Evolutionary conservation across 2,888 invertebrate genomes (phyloP).

Genomic region (Cryptus armator): DNA sequence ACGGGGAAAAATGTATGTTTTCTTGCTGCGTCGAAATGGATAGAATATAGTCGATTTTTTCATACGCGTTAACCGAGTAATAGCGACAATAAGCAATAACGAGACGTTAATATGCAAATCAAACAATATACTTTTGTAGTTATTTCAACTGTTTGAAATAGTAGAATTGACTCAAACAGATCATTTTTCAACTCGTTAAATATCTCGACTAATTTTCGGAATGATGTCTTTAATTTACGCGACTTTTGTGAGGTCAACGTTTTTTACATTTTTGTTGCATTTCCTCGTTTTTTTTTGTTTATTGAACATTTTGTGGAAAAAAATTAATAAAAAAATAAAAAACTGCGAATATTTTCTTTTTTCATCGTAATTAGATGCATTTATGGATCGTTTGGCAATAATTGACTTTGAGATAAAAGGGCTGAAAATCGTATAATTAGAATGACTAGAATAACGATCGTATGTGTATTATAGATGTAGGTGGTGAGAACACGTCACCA

Average conservation of each 20-base stretch:
- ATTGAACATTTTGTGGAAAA: no score
- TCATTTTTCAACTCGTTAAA: no score
- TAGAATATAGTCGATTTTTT: not conserved
- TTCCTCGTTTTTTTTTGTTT: no score
- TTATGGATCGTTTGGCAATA: not conserved
- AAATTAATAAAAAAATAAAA: no score
- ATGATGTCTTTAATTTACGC: no score
- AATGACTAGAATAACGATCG: conserved; percentile 30
- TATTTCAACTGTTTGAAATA: not conserved
- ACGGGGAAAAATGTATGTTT: conserved; percentile 1
- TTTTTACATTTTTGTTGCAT: no score
- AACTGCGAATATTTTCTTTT: not conserved
- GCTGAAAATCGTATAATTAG: conserved; percentile 23
- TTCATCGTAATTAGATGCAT: not conserved
- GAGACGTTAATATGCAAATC: not conserved
- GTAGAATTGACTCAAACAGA: no score
- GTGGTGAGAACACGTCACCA: conserved; percentile 61
- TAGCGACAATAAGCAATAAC: not conserved
- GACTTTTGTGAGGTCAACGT: no score
- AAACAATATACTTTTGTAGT: not conserved
- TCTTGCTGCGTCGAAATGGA: not conserved
- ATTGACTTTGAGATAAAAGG: not conserved
- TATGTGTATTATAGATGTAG: conserved; percentile 38
- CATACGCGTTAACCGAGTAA: not conserved
- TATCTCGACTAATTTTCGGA: no score